These are phyloP conservation scores for Tetramorium alpestre DNA, from an alignment of 1,140 invertebrate genomes.

Conservation along the genomic window DNA sequence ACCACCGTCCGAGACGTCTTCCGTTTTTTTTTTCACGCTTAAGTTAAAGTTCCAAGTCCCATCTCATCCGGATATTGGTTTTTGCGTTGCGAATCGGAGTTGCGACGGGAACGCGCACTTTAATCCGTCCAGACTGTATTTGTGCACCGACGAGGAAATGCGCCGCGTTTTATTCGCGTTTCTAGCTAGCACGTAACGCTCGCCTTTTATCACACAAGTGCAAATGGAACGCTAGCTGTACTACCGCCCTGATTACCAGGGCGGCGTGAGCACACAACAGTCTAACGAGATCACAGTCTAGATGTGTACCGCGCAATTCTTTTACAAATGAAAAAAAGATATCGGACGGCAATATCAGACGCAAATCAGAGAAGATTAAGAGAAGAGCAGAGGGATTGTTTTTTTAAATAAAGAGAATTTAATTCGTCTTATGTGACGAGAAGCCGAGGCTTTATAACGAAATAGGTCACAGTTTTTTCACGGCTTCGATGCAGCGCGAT, in stretches of 20 bases:
- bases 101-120: not conserved
- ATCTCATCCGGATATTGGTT: not conserved
- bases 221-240: not conserved
- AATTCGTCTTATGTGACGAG: not conserved
- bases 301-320: not conserved
- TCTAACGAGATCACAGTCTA: not conserved
- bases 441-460: not conserved
- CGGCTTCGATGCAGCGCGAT: not conserved
- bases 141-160: not conserved
- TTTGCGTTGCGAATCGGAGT: not conserved
- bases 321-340: not conserved
- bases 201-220: slow-evolving; percentile 11
- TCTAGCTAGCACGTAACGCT: not conserved
- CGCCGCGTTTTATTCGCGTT: not conserved
- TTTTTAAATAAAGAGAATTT: not conserved
- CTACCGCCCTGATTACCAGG: not conserved
- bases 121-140: slow-evolving; percentile 5
- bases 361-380: not conserved
- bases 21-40: not conserved
- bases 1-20: not conserved
- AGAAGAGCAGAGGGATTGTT: not conserved
- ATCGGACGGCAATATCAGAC: not conserved
- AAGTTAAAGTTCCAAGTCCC: not conserved
- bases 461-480: not conserved
- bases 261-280: not conserved